Percentiles rank a stretch among this genome's conserved stretches.
phyloP scores from a whole-genome alignment of 1,140 invertebrate species.

The Pseudomyrmex concolor region DNA sequence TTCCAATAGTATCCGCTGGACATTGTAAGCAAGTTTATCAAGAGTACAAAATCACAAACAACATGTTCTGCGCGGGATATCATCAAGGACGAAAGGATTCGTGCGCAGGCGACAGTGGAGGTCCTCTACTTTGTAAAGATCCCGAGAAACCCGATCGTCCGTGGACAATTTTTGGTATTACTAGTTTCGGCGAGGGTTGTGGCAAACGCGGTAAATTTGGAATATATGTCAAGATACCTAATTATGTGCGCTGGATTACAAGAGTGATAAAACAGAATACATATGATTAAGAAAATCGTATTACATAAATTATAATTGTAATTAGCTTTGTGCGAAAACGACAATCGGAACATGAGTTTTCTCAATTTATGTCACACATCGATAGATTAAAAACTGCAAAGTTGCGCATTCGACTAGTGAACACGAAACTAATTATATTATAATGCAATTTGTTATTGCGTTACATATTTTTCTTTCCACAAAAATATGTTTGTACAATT shows the following conservation, averaged over 20 bases:
- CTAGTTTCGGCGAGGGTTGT: conserved; percentile 97
- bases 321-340: not conserved
- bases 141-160: conserved; percentile 84
- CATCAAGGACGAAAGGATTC: conserved; percentile 91
- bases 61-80: conserved; percentile 96
- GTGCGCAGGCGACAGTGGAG: conserved; percentile 95
- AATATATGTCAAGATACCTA: conserved; percentile 94
- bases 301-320: conserved; percentile 29
- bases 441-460: conserved; percentile 17
- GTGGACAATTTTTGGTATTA: conserved; percentile 95
- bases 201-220: conserved; percentile 96
- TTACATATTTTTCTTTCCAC: conserved; percentile 45
- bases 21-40: conserved; percentile 91
- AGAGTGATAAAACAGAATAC: conserved; percentile 86
- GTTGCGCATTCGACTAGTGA: not conserved
- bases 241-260: conserved; percentile 94
- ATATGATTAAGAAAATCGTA: conserved; percentile 25
- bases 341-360: conserved; percentile 1
- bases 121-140: conserved; percentile 91
- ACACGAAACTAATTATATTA: conserved; percentile 8
- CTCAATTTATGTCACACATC: not conserved
- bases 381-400: not conserved
- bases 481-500: conserved; percentile 67
- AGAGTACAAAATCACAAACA: conserved; percentile 92
- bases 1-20: conserved; percentile 92